Evolutionary conservation across 2,113 vertebrate species (phyloP), one percentile per base, ranked within the genome.

Genomic region (Falco punctatus): DNA sequence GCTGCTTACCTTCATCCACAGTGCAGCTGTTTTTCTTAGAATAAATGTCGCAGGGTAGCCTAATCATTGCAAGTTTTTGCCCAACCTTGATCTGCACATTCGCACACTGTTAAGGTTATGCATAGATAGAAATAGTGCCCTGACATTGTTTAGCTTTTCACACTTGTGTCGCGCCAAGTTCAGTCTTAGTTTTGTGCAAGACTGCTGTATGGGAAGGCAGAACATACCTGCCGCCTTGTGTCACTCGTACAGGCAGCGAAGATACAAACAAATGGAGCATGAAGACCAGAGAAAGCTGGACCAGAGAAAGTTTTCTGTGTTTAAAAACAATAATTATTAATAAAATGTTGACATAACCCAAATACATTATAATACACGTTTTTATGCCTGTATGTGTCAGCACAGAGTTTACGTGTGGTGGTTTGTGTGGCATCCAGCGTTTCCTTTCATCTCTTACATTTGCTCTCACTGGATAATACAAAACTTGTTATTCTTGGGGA

Each of bases 1-100:
- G 40, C 3, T 15, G 69, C 44, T 75, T 28, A 28, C 6, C 11
- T 54, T 3, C 3, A 3, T 10, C 40, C 15, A 3, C 6, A 9
- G 10, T 64, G 74, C 3, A 46, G 38, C 18, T 69, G 28, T 54
- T 79, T 67, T 21, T 42, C 8, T 49, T 28, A 1, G 8, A n/a
- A 10, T 19, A 6, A 20, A 8, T 71, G 11, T 80, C 16, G 38
- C 5, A 22, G 62, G 58, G 23, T 13, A 12, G 28, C 38, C 9
- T 19, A 42, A 42, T 35, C 35, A 0, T 57, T 59, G 9, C 14
- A 12, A 5, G 44, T 35, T 83, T 49, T 49, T 66, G 49, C 44
- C 54, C 6, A 10, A 4, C 11, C 17, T 35, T 16, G 30, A 0
- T 64, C n/a, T 15, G 8, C 5, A 0, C 18, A 1, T 54, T 66